A percentile compares a stretch with the other conserved stretches of the same genome.
These are phyloP conservation scores for Procavia capensis DNA, from an alignment of 2,113 vertebrate species.

Conservation along the genomic window DNA sequence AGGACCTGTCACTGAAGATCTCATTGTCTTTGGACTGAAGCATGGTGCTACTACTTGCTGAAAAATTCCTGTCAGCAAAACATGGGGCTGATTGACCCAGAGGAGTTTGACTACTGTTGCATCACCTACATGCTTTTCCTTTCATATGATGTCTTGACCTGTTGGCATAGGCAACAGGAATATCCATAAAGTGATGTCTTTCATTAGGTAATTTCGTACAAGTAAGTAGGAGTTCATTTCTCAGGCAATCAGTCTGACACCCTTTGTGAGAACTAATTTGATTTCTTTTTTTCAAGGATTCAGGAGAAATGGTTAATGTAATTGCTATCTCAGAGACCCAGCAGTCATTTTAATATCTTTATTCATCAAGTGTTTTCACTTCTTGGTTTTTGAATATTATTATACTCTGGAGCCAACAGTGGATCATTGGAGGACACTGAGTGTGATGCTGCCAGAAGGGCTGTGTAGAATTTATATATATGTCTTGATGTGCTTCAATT, in stretches of 20 bases:
- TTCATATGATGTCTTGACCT: neutral
- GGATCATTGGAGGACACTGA: slow-evolving; percentile 23
- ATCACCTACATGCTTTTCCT: neutral
- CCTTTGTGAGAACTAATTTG: neutral
- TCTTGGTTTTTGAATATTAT: slow-evolving; percentile 63
- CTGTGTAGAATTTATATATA: neutral
- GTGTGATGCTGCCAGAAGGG: neutral
- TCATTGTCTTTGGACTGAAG: neutral
- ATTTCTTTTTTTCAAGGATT: neutral
- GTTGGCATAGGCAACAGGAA: neutral
- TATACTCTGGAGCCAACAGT: slow-evolving; percentile 23
- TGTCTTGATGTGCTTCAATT: slow-evolving; percentile 56
- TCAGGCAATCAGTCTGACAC: neutral
- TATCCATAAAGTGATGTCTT: neutral
- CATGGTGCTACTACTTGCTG: neutral
- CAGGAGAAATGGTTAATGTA: slow-evolving; percentile 24
- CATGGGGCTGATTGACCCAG: neutral
- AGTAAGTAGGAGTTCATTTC: neutral
- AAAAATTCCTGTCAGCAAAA: neutral
- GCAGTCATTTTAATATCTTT: slow-evolving; percentile 57
- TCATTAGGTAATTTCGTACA: neutral
- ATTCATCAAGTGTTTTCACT: slow-evolving; percentile 47
- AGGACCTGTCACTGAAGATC: neutral
- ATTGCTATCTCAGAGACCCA: slow-evolving; percentile 55
- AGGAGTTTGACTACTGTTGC: neutral